Evolutionary conservation across 2,888 invertebrate species (phyloP).

Genomic region (Pinctada fucata): DNA sequence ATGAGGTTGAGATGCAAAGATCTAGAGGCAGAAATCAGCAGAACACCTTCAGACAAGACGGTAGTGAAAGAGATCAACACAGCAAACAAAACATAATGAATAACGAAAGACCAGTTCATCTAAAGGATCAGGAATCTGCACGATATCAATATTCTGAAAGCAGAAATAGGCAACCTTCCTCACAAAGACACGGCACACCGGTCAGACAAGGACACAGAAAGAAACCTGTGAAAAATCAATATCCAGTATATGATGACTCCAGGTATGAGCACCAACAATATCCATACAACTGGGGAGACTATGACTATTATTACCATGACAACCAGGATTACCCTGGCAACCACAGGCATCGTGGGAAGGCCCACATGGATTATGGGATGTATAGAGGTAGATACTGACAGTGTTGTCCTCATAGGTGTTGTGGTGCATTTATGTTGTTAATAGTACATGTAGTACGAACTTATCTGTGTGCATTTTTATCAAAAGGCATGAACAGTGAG

Average conservation of each 20-base stretch:
- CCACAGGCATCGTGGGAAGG: neutral
- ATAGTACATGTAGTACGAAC: no score
- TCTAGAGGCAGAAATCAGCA: neutral
- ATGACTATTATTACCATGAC: conserved; percentile 20
- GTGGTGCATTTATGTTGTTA: no score
- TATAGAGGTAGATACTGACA: neutral
- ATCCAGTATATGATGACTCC: conserved; percentile 46
- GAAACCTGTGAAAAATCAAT: conserved; percentile 20
- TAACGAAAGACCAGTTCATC: neutral
- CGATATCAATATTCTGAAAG: no score
- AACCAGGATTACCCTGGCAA: neutral
- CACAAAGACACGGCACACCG: neutral
- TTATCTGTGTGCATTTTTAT: no score
- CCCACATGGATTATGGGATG: neutral
- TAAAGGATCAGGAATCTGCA: no score
- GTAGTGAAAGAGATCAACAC: neutral
- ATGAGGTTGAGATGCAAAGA: neutral
- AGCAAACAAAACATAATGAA: neutral
- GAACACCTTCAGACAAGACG: neutral
- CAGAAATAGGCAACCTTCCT: neutral
- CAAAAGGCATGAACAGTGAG: no score
- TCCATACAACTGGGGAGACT: conserved; percentile 14
- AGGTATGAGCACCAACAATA: conserved; percentile 36
- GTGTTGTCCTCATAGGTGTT: no score
- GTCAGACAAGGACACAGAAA: neutral